Conservation (phyloP, 2,113 vertebrate genomes). For the Stigmatopora argus region DNA sequence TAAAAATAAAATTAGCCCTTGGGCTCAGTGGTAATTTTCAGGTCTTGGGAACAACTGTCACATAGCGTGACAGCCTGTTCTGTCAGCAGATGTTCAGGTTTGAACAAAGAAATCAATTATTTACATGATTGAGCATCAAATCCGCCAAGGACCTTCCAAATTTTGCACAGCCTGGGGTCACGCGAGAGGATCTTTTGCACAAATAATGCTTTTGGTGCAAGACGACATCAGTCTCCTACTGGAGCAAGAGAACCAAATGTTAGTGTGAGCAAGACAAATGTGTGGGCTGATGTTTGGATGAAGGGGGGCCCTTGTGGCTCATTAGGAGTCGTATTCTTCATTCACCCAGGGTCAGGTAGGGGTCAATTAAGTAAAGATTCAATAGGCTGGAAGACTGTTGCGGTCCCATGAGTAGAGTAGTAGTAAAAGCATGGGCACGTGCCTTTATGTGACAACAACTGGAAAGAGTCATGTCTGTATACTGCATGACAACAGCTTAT, state of each 20-base stretch:
- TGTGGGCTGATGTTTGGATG: conserved; percentile 1
- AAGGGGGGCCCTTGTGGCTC: conserved; percentile 31
- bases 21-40: neutral
- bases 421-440: neutral
- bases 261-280: conserved; percentile 1
- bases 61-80: conserved; percentile 43
- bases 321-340: conserved; percentile 13
- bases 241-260: neutral
- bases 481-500: conserved; percentile 52
- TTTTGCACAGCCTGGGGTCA: conserved; percentile 32
- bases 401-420: conserved; percentile 24
- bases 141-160: conserved; percentile 23
- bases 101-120: conserved; percentile 49
- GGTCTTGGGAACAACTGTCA: neutral
- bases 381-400: conserved; percentile 43
- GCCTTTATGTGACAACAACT: conserved; percentile 15
- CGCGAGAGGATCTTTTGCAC: conserved; percentile 21
- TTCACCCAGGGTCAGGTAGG: conserved; percentile 44
- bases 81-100: conserved; percentile 26
- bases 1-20: neutral
- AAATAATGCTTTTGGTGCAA: neutral
- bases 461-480: conserved; percentile 14
- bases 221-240: neutral
- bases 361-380: conserved; percentile 47
- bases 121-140: conserved; percentile 42